phyloP scores from a whole-genome alignment of 2,797 vertebrate species.

The Gallinago stenura region DNA sequence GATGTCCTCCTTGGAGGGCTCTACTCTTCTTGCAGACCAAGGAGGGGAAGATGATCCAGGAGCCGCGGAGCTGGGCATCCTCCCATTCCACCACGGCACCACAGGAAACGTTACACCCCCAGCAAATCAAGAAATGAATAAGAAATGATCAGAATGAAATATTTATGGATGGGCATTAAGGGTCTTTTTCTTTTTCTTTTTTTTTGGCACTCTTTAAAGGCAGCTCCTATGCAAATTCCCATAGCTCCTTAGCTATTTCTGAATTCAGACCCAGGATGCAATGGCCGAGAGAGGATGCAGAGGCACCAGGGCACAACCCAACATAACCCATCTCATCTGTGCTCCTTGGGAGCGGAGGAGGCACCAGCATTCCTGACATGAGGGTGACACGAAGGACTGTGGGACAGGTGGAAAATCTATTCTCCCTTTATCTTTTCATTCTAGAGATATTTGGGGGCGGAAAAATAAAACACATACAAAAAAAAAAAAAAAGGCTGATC shows the following conservation, averaged over 20 bases:
- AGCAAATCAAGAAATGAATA: background rate
- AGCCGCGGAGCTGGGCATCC: background rate
- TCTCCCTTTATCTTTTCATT: slow-evolving; percentile 4
- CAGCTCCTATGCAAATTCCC: background rate
- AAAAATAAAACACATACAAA: background rate
- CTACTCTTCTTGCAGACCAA: background rate
- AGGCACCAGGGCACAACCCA: background rate
- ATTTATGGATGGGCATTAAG: background rate
- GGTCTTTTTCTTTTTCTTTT: background rate
- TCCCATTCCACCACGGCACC: background rate
- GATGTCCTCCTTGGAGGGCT: background rate
- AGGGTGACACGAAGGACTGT: background rate
- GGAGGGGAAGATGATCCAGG: background rate
- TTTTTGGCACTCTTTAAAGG: background rate
- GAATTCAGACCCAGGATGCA: background rate
- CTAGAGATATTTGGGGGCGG: background rate
- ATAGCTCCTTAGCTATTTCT: fast-evolving
- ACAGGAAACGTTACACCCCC: background rate
- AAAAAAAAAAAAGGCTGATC: background rate
- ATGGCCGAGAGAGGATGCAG: fast-evolving
- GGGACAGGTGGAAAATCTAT: background rate
- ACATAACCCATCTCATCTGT: background rate
- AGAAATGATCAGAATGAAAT: background rate
- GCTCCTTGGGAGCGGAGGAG: fast-evolving
- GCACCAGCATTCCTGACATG: background rate